Percentiles rank a stretch among this genome's conserved stretches.
Evolutionary conservation across 2,797 vertebrate species (phyloP).

Genomic region (Vultur gryphus): DNA sequence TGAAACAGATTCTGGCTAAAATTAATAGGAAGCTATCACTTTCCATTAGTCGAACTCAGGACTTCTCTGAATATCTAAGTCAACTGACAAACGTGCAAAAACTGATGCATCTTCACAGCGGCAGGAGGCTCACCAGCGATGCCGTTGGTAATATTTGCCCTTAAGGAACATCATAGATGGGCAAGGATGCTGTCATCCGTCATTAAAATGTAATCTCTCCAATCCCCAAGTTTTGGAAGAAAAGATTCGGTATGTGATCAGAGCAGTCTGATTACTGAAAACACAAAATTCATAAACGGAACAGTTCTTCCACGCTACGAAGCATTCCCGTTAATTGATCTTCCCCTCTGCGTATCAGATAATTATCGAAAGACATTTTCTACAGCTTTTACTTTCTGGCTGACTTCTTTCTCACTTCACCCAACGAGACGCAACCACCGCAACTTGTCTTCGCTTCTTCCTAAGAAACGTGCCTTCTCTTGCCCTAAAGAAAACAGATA

Average conservation of each 20-base stretch:
- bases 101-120: neutral
- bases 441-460: neutral
- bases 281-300: neutral
- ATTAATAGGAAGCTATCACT: neutral
- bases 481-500: no score
- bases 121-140: neutral
- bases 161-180: neutral
- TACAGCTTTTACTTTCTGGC: neutral
- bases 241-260: neutral
- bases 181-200: neutral
- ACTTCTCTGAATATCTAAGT: neutral
- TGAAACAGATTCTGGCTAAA: neutral
- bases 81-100: neutral
- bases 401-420: neutral
- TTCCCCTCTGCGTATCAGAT: neutral
- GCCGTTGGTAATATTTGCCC: neutral
- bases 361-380: neutral
- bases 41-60: neutral
- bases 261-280: neutral
- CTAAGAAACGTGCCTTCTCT: fast-evolving
- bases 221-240: neutral
- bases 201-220: neutral
- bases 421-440: fast-evolving
- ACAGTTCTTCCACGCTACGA: neutral
- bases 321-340: neutral